phyloP scores from a whole-genome alignment of 2,113 vertebrate species.

The Charadrius vociferus region DNA sequence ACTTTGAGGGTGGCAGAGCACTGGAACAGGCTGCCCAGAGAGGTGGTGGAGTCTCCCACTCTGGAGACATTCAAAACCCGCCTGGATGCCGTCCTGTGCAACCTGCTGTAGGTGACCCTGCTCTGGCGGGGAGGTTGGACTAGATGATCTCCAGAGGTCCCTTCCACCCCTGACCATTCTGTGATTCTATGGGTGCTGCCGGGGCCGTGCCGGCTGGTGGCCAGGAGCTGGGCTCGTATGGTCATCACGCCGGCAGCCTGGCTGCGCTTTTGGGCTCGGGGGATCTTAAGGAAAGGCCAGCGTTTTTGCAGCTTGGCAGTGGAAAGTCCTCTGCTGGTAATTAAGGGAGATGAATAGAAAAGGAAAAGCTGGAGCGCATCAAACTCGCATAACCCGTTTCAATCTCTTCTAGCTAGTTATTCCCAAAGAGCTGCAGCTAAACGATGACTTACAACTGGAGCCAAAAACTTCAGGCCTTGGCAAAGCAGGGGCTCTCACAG shows the following conservation, averaged over 20 bases:
- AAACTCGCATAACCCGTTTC: background rate
- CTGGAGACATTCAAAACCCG: too few relatives aligned
- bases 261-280: accelerated
- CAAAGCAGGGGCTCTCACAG: background rate
- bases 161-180: too few relatives aligned
- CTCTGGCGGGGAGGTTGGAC: too few relatives aligned
- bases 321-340: background rate
- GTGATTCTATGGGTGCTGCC: background rate
- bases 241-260: background rate
- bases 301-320: background rate
- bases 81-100: too few relatives aligned
- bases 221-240: accelerated
- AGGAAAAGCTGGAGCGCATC: background rate
- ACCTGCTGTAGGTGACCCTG: too few relatives aligned
- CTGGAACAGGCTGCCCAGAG: too few relatives aligned
- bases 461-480: conserved; percentile 32
- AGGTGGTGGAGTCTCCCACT: too few relatives aligned
- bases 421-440: conserved; percentile 10
- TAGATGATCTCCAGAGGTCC: too few relatives aligned
- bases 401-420: background rate
- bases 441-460: background rate
- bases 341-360: background rate
- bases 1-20: too few relatives aligned
- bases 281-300: background rate
- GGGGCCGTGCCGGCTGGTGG: accelerated